Evolutionary conservation across 2,113 vertebrate genomes (phyloP).

Genomic region (Phyllostomus hastatus): DNA sequence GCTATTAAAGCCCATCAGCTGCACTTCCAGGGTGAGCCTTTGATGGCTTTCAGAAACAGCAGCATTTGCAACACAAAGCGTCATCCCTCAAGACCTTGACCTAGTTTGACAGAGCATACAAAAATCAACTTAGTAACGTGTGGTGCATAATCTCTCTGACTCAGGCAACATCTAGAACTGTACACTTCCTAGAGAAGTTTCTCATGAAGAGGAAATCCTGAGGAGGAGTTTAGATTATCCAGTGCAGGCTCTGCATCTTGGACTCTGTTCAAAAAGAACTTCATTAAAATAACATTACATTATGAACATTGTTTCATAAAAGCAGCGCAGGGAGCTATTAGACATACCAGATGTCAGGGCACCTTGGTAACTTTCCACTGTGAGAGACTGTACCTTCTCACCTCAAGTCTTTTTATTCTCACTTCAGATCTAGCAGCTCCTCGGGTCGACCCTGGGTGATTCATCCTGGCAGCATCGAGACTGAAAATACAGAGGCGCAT

Average conservation of each 20-base stretch:
- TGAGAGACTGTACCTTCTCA: neutral
- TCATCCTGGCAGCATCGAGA: neutral
- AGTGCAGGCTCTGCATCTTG: fast-evolving
- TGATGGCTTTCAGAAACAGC: neutral
- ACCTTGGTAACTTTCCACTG: neutral
- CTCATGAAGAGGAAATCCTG: neutral
- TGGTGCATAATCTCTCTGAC: neutral
- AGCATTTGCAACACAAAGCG: neutral
- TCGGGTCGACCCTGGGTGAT: conserved; percentile 20
- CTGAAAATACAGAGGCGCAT: neutral
- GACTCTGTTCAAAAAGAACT: neutral
- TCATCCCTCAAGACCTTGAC: neutral
- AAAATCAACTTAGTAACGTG: neutral
- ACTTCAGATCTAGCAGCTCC: neutral
- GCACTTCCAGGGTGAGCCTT: neutral
- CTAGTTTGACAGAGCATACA: neutral
- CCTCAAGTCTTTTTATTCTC: neutral
- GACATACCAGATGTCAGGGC: neutral
- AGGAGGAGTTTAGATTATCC: neutral
- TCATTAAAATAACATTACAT: neutral
- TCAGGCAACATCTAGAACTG: neutral
- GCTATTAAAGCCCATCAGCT: neutral
- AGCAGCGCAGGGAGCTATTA: neutral
- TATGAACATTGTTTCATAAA: neutral
- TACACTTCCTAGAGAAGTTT: neutral